phyloP scores from a whole-genome alignment of 2,797 vertebrate genomes.

The Chelidonichthys spinosus region DNA sequence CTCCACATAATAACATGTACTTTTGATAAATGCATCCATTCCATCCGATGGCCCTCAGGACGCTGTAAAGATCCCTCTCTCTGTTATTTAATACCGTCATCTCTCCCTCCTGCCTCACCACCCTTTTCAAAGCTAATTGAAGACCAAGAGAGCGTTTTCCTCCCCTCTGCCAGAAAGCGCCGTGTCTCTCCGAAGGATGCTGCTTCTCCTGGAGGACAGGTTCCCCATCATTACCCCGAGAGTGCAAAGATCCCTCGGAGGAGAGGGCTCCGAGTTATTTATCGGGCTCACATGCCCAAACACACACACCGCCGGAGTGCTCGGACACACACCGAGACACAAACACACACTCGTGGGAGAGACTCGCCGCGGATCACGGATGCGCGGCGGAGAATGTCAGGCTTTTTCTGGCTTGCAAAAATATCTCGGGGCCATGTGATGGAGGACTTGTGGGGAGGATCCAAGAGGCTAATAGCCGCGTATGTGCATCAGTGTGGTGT shows the following conservation, averaged over 20 bases:
- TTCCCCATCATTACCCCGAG: constrained; percentile 71
- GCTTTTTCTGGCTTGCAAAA: constrained; percentile 31
- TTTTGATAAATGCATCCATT: neutral
- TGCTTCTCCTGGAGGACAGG: constrained; percentile 59
- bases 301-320: neutral
- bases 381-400: constrained; percentile 9
- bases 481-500: neutral
- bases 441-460: constrained; percentile 13
- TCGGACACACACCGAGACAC: neutral
- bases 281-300: constrained; percentile 39
- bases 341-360: constrained; percentile 15
- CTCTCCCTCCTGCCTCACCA: constrained; percentile 34
- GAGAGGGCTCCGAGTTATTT: constrained; percentile 51
- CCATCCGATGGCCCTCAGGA: neutral
- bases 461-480: constrained; percentile 17
- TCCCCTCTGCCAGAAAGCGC: constrained; percentile 55
- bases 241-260: constrained; percentile 58
- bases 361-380: neutral
- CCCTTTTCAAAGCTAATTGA: constrained; percentile 51
- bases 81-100: constrained; percentile 14
- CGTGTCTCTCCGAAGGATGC: constrained; percentile 46
- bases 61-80: neutral
- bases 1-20: neutral
- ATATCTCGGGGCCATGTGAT: constrained; percentile 26
- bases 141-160: constrained; percentile 51